Percentiles rank a stretch among this genome's conserved stretches.
These are phyloP conservation scores for Pygathrix nemaeus DNA, from an alignment of 2,113 vertebrate species.

Conservation along the genomic window DNA sequence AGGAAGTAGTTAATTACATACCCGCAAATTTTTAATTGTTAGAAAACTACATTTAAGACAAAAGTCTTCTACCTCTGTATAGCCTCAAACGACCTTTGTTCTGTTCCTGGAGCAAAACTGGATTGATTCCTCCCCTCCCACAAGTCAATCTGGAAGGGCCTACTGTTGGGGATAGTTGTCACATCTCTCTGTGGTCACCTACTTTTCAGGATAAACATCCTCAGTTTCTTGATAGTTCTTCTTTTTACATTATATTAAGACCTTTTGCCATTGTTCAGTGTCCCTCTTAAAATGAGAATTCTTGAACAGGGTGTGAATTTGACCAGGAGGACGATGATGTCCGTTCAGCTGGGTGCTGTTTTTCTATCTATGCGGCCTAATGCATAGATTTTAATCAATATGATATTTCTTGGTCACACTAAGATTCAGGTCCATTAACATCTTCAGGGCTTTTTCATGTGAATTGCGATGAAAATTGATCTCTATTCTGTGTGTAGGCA, in stretches of 20 bases:
- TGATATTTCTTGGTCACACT: background rate
- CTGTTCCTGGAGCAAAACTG: background rate
- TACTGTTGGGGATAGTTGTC: background rate
- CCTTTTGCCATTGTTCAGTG: background rate
- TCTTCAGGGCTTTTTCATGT: background rate
- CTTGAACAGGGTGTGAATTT: background rate
- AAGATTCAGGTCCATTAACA: background rate
- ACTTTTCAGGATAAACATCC: background rate
- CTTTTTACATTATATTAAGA: background rate
- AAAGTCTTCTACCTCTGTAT: background rate
- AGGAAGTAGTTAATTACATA: background rate
- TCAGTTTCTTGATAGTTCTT: background rate
- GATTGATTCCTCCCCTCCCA: background rate
- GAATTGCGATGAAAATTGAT: background rate
- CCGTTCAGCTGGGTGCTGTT: background rate
- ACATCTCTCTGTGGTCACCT: too few species aligned
- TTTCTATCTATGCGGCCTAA: background rate
- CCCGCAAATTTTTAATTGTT: background rate
- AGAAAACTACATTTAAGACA: background rate
- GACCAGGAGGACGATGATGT: background rate
- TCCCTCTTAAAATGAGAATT: background rate
- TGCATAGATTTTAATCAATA: background rate
- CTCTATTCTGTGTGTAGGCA: background rate
- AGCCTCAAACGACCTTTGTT: background rate
- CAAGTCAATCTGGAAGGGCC: background rate